Conservation (phyloP, 2,888 invertebrate species). For the Folsomia manolachei region DNA sequence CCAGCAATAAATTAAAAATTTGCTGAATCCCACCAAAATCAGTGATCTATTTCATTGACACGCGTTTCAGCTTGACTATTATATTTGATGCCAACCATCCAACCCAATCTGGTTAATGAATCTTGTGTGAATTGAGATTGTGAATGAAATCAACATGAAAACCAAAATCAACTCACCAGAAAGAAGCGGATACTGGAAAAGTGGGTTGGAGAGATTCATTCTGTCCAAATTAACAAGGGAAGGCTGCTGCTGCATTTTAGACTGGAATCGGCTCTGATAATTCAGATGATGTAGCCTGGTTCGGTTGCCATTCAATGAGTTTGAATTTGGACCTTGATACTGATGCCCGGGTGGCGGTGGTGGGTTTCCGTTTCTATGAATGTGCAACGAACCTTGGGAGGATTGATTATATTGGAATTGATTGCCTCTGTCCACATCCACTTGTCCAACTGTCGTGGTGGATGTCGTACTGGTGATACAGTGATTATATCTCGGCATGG, state of each 20-base stretch:
- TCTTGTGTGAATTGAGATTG: background rate
- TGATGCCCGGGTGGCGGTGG: constrained; percentile 7
- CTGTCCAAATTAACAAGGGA: constrained; percentile 43
- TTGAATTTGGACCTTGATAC: background rate
- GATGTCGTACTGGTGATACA: background rate
- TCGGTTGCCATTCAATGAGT: no score
- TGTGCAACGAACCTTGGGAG: constrained; percentile 3
- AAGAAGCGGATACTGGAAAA: constrained; percentile 43
- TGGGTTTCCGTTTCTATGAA: constrained; percentile 10
- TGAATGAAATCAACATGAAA: background rate
- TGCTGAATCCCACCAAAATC: background rate
- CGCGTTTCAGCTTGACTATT: background rate
- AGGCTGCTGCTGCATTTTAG: constrained; percentile 21
- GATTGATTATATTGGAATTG: constrained; percentile 16
- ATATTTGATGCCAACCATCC: background rate
- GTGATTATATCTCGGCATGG: no score
- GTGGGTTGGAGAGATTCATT: constrained; percentile 30
- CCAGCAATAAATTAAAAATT: background rate
- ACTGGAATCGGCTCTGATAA: background rate
- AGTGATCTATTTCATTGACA: background rate
- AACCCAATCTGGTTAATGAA: background rate
- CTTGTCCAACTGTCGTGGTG: background rate
- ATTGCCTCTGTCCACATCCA: background rate
- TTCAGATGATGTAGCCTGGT: background rate
- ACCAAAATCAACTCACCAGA: constrained; percentile 33